Percentiles rank a stretch among this genome's conserved stretches.
phyloP scores from a whole-genome alignment of 2,797 vertebrate species.

The Intellagama lesueurii region DNA sequence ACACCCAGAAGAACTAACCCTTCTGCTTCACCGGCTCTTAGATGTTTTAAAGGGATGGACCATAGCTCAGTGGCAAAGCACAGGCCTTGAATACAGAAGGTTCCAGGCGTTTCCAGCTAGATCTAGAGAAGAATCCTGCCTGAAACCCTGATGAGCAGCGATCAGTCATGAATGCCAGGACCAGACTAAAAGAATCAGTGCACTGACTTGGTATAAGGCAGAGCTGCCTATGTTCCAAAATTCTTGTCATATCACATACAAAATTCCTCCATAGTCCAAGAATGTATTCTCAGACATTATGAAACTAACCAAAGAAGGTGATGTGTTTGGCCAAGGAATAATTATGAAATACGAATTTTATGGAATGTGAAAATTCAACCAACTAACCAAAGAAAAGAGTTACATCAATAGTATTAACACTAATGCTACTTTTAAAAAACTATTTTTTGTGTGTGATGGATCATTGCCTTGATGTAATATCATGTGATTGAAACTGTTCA shows the following conservation, averaged over 20 bases:
- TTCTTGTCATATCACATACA: neutral
- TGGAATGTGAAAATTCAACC: neutral
- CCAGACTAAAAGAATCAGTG: neutral
- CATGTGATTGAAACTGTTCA: neutral
- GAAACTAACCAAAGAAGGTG: neutral
- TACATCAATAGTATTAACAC: neutral
- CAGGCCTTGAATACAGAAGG: neutral
- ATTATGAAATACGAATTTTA: neutral
- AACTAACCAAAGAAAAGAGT: neutral
- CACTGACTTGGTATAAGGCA: neutral
- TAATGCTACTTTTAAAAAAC: neutral
- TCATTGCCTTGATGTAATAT: neutral
- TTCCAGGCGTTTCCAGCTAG: neutral
- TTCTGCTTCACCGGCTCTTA: neutral
- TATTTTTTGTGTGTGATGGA: neutral
- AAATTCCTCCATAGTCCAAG: neutral
- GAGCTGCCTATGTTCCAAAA: neutral
- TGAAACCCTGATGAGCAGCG: neutral
- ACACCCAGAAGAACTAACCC: neutral
- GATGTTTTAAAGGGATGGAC: neutral
- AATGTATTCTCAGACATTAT: neutral
- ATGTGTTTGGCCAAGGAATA: neutral
- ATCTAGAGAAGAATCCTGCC: neutral
- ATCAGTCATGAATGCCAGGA: neutral
- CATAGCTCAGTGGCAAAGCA: neutral